phyloP scores from a whole-genome alignment of 2,797 vertebrate genomes.

The Limosa lapponica region DNA sequence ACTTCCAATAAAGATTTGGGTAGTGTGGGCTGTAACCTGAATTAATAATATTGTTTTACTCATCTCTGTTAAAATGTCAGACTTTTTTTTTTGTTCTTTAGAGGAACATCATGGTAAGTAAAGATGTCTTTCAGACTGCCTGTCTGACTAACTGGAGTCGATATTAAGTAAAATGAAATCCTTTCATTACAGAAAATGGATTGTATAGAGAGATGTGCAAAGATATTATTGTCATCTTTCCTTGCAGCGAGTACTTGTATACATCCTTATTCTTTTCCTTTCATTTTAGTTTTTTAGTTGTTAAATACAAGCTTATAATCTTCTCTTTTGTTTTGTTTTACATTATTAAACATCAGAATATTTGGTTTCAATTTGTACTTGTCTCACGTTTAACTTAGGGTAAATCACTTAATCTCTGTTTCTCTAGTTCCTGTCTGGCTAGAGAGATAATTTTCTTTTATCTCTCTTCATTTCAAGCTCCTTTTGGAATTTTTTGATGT shows the following conservation, averaged over 20 bases:
- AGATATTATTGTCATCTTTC: not conserved
- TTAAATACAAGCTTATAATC: not conserved
- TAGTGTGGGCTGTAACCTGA: not conserved
- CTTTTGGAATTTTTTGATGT: not conserved
- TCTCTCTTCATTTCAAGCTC: not conserved
- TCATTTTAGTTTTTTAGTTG: not conserved
- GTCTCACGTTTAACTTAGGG: not conserved
- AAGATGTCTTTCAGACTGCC: conserved; percentile 5
- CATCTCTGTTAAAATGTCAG: conserved; percentile 45
- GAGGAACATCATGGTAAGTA: not conserved
- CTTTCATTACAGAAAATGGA: not conserved
- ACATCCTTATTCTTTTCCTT: not conserved
- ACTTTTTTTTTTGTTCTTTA: not conserved
- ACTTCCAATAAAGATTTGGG: not conserved
- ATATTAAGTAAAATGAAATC: not conserved
- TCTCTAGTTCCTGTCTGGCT: not conserved
- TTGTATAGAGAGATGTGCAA: not conserved
- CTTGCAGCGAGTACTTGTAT: not conserved
- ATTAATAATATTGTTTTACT: conserved; percentile 31
- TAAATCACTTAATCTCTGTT: not conserved
- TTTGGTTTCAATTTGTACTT: not conserved
- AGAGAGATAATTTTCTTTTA: not conserved
- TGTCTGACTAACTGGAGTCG: not conserved
- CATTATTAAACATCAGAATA: not conserved
- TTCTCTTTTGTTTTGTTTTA: not conserved